These are phyloP conservation scores for Homalodisca vitripennis DNA, from an alignment of 1,140 invertebrate species.

Conservation along the genomic window DNA sequence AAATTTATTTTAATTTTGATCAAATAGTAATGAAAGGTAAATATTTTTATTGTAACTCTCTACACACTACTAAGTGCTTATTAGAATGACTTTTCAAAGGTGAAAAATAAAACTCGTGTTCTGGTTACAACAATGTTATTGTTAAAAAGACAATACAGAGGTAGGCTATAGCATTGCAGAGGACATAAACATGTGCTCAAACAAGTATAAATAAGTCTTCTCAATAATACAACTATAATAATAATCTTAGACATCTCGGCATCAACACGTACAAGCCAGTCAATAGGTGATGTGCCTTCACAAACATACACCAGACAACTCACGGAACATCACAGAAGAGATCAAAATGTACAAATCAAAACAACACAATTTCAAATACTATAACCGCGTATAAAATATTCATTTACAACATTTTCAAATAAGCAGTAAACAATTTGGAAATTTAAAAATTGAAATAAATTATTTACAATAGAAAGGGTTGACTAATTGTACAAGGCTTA, in stretches of 20 bases:
- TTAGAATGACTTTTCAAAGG: too few relatives aligned
- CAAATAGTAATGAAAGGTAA: too few relatives aligned
- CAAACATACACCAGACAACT: not conserved
- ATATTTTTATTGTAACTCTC: too few relatives aligned
- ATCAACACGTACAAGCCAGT: not conserved
- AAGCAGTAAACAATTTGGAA: not conserved
- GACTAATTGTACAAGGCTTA: slow-evolving; percentile 1
- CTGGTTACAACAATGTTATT: slow-evolving; percentile 21
- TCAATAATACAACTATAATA: slow-evolving; percentile 4
- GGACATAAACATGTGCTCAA: not conserved
- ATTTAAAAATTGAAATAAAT: slow-evolving; percentile 2
- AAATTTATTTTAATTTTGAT: too few relatives aligned
- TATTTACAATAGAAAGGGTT: not conserved
- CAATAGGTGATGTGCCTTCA: not conserved
- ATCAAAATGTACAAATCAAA: not conserved
- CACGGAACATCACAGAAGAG: slow-evolving; percentile 9
- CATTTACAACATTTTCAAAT: not conserved
- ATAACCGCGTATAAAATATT: slow-evolving; percentile 4
- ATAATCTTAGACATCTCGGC: not conserved
- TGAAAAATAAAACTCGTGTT: not conserved
- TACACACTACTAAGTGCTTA: too few relatives aligned
- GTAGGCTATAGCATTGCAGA: not conserved
- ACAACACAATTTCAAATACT: slow-evolving; percentile 7
- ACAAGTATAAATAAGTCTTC: slow-evolving; percentile 17
- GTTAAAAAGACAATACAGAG: slow-evolving; percentile 18